Conservation (phyloP, 2,113 vertebrate species). For the Halichoerus grypus region DNA sequence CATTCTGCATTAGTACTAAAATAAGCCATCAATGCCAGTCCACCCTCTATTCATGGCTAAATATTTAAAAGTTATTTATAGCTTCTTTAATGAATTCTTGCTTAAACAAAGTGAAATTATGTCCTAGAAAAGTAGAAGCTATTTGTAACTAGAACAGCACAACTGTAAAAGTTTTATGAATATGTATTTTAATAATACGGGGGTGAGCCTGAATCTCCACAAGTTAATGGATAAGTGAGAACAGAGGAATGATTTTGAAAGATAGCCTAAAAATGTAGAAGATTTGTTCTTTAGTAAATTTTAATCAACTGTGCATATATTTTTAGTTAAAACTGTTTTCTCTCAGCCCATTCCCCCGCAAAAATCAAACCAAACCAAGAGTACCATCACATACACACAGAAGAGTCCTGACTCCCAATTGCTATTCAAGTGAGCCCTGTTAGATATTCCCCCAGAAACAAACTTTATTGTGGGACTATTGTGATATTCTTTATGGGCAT, state of each 20-base stretch:
- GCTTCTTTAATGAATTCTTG: conserved; percentile 90
- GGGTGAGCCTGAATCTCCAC: conserved; percentile 80
- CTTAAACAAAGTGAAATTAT: conserved; percentile 91
- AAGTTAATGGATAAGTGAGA: conserved; percentile 84
- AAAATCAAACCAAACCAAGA: not conserved
- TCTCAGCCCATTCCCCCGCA: not conserved
- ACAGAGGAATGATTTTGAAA: conserved; percentile 76
- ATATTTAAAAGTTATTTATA: conserved; percentile 91
- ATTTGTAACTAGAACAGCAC: conserved; percentile 89
- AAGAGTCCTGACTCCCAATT: not conserved
- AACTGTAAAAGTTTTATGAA: conserved; percentile 88
- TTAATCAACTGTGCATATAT: not conserved
- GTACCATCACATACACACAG: not conserved
- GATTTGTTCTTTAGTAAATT: not conserved
- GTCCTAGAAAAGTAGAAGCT: conserved; percentile 90
- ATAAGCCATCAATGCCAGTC: conserved; percentile 89
- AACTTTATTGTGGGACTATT: not conserved
- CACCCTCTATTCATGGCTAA: conserved; percentile 89
- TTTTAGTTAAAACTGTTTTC: conserved; percentile 17
- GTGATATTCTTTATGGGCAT: not conserved
- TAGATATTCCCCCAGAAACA: not conserved
- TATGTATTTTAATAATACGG: conserved; percentile 88
- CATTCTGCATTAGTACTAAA: conserved; percentile 87
- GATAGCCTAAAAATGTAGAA: not conserved
- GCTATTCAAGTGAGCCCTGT: not conserved